Evolutionary conservation across 2,888 invertebrate genomes (phyloP).

Genomic region (Plebejus anna): DNA sequence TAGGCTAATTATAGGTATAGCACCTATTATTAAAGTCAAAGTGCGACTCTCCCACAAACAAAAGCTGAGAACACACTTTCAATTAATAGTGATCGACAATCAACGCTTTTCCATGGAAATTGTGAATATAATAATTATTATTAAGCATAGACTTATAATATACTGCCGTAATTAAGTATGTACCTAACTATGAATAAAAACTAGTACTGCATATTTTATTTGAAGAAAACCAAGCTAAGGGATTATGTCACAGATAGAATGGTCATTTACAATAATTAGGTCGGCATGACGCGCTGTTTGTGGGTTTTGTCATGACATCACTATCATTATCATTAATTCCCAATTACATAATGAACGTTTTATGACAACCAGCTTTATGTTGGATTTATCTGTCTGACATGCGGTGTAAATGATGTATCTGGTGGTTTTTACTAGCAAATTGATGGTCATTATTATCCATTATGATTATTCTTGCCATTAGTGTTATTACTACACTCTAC

Average conservation of each 20-base stretch:
- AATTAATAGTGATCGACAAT: too few species aligned
- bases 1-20: too few species aligned
- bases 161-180: too few species aligned
- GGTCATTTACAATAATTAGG: conserved; percentile 31
- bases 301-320: conserved; percentile 34
- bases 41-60: too few species aligned
- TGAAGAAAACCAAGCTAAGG: neutral
- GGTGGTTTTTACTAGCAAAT: neutral
- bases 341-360: conserved; percentile 38
- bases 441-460: neutral
- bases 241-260: conserved; percentile 23
- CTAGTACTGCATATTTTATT: too few species aligned
- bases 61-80: too few species aligned
- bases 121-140: too few species aligned
- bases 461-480: neutral
- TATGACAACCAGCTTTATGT: conserved; percentile 31
- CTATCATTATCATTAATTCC: conserved; percentile 36
- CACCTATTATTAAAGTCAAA: too few species aligned
- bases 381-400: conserved; percentile 29
- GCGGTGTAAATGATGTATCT: conserved; percentile 1
- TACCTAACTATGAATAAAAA: too few species aligned
- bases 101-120: too few species aligned
- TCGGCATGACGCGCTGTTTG: conserved; percentile 31
- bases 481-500: neutral
- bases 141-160: too few species aligned